These are phyloP conservation scores for Drusus annulatus DNA, from an alignment of 1,140 invertebrate species.

Conservation along the genomic window DNA sequence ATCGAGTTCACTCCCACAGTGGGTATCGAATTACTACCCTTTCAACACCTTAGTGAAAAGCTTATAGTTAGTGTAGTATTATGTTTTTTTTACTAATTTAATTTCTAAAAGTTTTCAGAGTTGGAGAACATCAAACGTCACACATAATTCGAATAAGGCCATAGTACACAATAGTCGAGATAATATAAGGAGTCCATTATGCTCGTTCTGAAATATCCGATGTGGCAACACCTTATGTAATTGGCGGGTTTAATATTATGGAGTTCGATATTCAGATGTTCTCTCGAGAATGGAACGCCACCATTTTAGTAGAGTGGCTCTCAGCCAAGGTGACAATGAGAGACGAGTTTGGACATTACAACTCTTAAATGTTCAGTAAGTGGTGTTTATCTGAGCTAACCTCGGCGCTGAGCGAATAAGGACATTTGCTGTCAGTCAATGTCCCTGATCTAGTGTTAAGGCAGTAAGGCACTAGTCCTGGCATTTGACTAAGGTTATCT, in stretches of 20 bases:
- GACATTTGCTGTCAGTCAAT: slow-evolving; percentile 3
- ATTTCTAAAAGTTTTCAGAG: too few species aligned
- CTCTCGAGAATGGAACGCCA: slow-evolving; percentile 25
- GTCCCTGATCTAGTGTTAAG: not conserved
- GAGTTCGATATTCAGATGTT: slow-evolving; percentile 30
- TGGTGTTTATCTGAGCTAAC: slow-evolving; percentile 8
- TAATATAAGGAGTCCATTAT: not conserved
- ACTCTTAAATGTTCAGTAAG: slow-evolving; percentile 20
- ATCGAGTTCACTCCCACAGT: too few species aligned
- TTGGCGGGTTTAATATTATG: slow-evolving; percentile 21
- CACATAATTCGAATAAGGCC: not conserved
- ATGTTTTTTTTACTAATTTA: too few species aligned
- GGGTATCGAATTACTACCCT: too few species aligned
- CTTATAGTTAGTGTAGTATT: too few species aligned
- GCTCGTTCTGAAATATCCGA: not conserved
- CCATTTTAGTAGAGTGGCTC: slow-evolving; percentile 1
- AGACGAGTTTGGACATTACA: slow-evolving; percentile 27
- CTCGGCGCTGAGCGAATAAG: slow-evolving; percentile 8
- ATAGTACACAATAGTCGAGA: not conserved
- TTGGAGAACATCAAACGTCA: too few species aligned
- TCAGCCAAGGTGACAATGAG: slow-evolving; percentile 9
- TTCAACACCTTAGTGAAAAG: too few species aligned
- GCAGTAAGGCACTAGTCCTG: too few species aligned
- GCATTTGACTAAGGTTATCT: too few species aligned
- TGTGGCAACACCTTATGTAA: slow-evolving; percentile 32